Evolutionary conservation across 1,140 invertebrate species (phyloP).

Genomic region (Panonychus citri): DNA sequence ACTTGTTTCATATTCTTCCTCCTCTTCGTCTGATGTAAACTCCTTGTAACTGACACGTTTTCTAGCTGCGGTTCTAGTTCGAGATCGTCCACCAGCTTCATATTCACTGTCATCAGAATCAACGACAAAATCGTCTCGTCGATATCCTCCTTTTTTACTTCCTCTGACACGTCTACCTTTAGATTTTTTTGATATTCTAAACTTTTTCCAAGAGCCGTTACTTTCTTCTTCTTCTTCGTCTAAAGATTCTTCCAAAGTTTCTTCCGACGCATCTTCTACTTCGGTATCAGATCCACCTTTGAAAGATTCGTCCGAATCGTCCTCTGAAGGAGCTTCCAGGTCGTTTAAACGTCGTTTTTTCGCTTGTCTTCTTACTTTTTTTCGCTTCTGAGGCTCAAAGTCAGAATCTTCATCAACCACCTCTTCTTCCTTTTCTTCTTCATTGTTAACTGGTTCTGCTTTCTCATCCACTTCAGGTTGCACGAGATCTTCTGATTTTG

Average conservation of each 20-base stretch:
- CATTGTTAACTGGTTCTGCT: conserved; percentile 12
- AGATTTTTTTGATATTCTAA: not conserved
- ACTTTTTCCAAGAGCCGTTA: conserved; percentile 2
- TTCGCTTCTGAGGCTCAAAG: not conserved
- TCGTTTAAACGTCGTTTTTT: conserved; percentile 36
- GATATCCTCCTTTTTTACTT: not conserved
- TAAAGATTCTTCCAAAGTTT: not conserved
- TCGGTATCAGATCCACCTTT: conserved; percentile 16
- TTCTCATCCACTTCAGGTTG: not conserved
- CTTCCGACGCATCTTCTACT: conserved; percentile 4
- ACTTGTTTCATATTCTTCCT: conserved; percentile 28
- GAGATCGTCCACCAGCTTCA: not conserved
- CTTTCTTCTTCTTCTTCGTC: conserved; percentile 8
- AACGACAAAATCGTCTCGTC: not conserved
- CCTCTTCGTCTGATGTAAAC: conserved; percentile 24
- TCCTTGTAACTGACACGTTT: conserved; percentile 18
- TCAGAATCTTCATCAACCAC: not conserved
- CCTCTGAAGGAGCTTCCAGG: conserved; percentile 46
- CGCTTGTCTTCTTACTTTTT: not conserved
- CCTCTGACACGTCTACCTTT: not conserved
- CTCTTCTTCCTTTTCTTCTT: conserved; percentile 12
- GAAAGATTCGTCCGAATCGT: conserved; percentile 42
- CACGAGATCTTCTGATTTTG: conserved; percentile 44
- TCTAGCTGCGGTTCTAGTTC: conserved; percentile 9
- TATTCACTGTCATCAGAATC: conserved; percentile 4